phyloP scores from a whole-genome alignment of 35 echinoderm and acorn worm species.

The Ophiothrix spiculata region DNA sequence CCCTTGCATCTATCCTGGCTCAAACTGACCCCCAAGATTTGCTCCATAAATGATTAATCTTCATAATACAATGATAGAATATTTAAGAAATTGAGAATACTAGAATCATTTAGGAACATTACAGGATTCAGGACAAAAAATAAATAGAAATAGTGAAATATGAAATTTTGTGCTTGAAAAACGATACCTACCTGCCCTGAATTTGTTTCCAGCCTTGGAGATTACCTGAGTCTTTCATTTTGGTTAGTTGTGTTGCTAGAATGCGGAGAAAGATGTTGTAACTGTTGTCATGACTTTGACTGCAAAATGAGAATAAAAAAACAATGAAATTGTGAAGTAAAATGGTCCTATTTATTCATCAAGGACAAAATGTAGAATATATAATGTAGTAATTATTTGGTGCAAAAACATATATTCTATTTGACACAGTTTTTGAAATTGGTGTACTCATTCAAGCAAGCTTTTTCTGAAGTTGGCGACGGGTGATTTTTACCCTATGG shows the following conservation, averaged over 20 bases:
- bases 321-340: background rate
- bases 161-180: too few species aligned
- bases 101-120: too few species aligned
- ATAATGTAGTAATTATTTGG: background rate
- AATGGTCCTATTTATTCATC: background rate
- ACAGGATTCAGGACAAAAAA: too few species aligned
- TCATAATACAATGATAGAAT: too few species aligned
- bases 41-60: too few species aligned
- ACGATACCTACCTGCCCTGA: conserved; percentile 56
- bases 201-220: conserved; percentile 46
- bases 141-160: too few species aligned
- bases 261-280: conserved; percentile 63
- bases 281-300: conserved; percentile 48
- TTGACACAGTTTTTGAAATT: background rate
- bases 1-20: too few species aligned
- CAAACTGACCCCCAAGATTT: too few species aligned
- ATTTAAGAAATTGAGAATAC: too few species aligned
- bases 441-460: background rate
- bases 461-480: too few species aligned
- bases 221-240: conserved; percentile 28
- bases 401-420: background rate
- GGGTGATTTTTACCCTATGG: too few species aligned
- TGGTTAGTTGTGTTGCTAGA: conserved; percentile 33
- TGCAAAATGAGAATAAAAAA: background rate
- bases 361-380: background rate